Conservation (phyloP, 2,888 invertebrate genomes). For the Drosophila bunnanda region DNA sequence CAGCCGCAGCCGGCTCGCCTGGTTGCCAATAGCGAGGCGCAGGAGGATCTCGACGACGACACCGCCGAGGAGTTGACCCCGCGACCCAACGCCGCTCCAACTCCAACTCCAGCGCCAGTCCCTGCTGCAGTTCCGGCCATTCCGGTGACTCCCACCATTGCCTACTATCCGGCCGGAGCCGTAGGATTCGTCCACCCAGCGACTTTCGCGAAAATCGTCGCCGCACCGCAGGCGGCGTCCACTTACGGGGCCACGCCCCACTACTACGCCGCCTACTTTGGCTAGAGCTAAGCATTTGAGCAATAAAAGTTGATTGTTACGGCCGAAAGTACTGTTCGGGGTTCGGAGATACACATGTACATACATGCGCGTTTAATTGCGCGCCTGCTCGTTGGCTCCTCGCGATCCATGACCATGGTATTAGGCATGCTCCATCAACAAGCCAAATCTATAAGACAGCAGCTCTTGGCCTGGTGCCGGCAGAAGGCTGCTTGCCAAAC, state of each 20-base stretch:
- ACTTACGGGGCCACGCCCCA: slow-evolving; percentile 57
- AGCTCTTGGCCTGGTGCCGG: slow-evolving; percentile 2
- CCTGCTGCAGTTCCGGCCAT: slow-evolving; percentile 22
- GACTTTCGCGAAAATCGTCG: slow-evolving; percentile 56
- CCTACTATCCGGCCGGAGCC: slow-evolving; percentile 77
- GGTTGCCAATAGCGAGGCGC: slow-evolving; percentile 67
- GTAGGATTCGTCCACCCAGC: slow-evolving; percentile 75
- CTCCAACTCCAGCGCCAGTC: slow-evolving; percentile 9
- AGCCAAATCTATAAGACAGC: slow-evolving; percentile 33
- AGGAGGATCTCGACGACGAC: slow-evolving; percentile 73
- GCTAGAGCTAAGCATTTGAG: slow-evolving; percentile 34
- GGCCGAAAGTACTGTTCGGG: slow-evolving; percentile 4
- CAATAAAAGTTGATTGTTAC: slow-evolving; percentile 21
- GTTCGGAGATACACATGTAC: not conserved
- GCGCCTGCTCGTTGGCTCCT: not conserved
- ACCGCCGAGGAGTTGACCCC: slow-evolving; percentile 66
- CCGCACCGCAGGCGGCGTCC: slow-evolving; percentile 47
- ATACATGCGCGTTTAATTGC: slow-evolving; percentile 19
- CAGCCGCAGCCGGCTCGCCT: slow-evolving; percentile 62
- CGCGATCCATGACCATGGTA: slow-evolving; percentile 33
- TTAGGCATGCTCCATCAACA: slow-evolving; percentile 55
- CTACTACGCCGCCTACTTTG: slow-evolving; percentile 65
- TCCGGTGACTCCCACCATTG: slow-evolving; percentile 52
- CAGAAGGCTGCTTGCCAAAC: slow-evolving; percentile 49
- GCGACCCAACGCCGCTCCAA: slow-evolving; percentile 21